Conservation (phyloP, 2,113 vertebrate species). For the Catharus minimus region DNA sequence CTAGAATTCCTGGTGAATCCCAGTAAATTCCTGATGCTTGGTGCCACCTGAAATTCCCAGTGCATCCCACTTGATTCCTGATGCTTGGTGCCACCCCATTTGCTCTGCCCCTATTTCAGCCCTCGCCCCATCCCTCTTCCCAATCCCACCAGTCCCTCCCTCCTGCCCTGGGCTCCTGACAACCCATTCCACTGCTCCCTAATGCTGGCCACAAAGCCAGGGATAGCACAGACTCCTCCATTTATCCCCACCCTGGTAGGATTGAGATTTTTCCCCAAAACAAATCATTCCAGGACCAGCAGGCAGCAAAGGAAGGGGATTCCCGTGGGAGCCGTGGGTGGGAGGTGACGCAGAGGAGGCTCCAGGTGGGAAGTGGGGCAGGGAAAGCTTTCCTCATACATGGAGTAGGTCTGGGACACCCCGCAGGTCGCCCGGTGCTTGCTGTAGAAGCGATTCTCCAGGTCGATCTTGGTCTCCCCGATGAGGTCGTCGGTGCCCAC, state of each 20-base stretch:
- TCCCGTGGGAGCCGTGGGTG: neutral
- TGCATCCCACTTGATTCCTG: too few species aligned
- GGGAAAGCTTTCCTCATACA: conserved; percentile 70
- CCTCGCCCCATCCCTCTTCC: neutral
- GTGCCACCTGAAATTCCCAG: neutral
- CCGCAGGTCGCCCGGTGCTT: conserved; percentile 95
- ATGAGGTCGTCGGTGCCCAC: conserved; percentile 97
- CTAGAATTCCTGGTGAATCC: neutral
- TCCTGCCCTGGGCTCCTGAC: neutral
- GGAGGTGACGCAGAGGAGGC: neutral
- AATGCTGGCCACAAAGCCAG: neutral
- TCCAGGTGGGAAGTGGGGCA: neutral
- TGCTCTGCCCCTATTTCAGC: neutral
- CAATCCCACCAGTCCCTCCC: neutral
- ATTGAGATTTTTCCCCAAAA: accelerated
- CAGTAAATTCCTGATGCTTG: too few species aligned
- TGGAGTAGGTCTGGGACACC: conserved; percentile 83
- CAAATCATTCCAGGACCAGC: neutral
- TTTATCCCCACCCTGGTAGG: accelerated
- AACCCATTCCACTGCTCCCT: accelerated
- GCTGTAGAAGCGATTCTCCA: conserved; percentile 98
- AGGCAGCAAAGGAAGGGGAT: neutral
- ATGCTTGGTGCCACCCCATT: too few species aligned
- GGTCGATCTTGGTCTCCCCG: conserved; percentile 94
- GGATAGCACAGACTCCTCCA: neutral